Evolutionary conservation across 2,888 invertebrate genomes (phyloP), one percentile per base, ranked within the genome.

Genomic region (Noctua pronuba): DNA sequence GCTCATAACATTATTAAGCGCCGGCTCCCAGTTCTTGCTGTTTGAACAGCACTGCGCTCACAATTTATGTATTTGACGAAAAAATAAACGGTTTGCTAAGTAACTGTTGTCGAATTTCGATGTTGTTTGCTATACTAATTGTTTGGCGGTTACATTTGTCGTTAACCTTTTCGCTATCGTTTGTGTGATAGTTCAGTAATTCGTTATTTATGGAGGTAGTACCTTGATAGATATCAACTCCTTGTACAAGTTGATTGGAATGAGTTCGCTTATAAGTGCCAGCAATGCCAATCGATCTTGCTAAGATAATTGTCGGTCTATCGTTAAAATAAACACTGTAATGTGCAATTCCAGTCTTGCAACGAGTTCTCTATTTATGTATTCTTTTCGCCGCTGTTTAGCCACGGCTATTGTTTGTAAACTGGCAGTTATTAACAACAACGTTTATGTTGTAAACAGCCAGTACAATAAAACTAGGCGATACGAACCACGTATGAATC

Each of bases 401-500:
- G 64, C 66, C 60, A 75, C 52, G 28, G 65, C 44, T 72, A 72
- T 80, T 83, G 76, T 83, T 88, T 77, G 58, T 86, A 58, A 75
- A 85, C 65, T 77, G 46, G 49, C 69, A 73, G 62, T 75, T 78
- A 78, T 71, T 75, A 82, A 74, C 71, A 73, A 71, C 64, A 77
- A 81, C 75, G 67, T 77, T 80, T 70, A 76, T 82, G 58, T 70
- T 71, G 71, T 83, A 78, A 86, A 87, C 70, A 82, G 66, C 38
- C 66, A 66, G 68, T 62, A 79, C 75, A 83, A 77, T 83, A 85
- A 77, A 83, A 83, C 78, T 81, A 84, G 71, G 77, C 80, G 75
- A 83, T 79, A 86, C 84, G 70, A 81, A 83, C 79, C 75, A 79
- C 60, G 72, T 75, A 86, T 89, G 89, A 89, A 87, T 89, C 89